Base-by-base conservation (phyloP, 2,113 vertebrate species). In the Octodon degus region DNA sequence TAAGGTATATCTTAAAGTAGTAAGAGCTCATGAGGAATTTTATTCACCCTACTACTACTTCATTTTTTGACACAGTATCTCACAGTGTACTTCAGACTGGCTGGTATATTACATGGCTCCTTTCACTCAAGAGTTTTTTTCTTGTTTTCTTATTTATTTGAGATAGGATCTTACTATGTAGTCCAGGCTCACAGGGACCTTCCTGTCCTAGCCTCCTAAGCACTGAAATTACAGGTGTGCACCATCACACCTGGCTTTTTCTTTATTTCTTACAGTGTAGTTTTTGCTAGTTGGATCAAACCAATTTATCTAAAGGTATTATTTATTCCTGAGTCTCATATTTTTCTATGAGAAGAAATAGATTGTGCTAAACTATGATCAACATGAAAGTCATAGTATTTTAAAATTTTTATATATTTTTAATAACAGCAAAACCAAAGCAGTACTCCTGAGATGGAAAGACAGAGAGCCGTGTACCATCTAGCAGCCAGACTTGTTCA, bases 401-500 rank as follows among this genome's bases (percentile, higher is more conserved):
- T 97, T 95, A 95, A 97, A 97, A 97, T 90, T 81, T 76, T 34
- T 40, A 40, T 84, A 2, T 97, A 55, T 98, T 98, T 98, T 94
- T 96, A 96, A 97, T 37, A 97, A 97, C 96, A 99, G 99, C 98
- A 99, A 90, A 99, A 98, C 92, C 99, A 99, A 97, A 98, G 98
- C 0, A 99, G 97, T 95, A 98, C 99, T 89, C 99, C 98, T n/a
- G 99, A 99, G 97, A 98, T 98, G 84, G 95, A 98, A 96, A 98
- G 97, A 89, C 98, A 99, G 95, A 99, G 98, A 98, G 99, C 99
- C 37, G 97, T 98, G 10, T 99, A 99, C 97, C 99, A 98, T 88
- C 98, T 99, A 93, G 99, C 99, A 87, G 99, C 98, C 63, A 98
- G 99, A 88, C 98, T 99, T 93, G 93, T 99, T 96, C 99, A 99